phyloP scores from a whole-genome alignment of 2,797 vertebrate species.

The Fratercula arctica region DNA sequence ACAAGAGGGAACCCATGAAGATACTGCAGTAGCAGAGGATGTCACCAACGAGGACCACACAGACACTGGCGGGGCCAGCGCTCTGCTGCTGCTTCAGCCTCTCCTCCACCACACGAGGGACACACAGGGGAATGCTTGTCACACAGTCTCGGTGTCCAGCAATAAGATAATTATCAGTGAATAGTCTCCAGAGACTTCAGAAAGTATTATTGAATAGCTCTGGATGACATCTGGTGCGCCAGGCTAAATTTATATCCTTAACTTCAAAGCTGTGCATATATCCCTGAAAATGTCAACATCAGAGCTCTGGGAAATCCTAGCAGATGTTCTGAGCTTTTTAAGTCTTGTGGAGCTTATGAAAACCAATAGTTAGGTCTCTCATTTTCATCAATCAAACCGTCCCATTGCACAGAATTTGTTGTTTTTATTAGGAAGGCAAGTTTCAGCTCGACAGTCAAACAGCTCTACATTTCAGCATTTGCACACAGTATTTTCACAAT shows the following conservation, averaged over 20 bases:
- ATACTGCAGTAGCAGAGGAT: background rate
- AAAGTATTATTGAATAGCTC: background rate
- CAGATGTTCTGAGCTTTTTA: conserved; percentile 38
- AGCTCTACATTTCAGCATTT: background rate
- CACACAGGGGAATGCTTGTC: background rate
- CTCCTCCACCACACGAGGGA: background rate
- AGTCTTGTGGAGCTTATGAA: conserved; percentile 5
- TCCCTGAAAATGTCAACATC: conserved; percentile 24
- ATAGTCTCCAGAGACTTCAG: background rate
- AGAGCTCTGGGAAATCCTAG: conserved; percentile 7
- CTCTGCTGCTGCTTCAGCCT: background rate
- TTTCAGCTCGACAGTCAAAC: background rate
- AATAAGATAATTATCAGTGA: background rate
- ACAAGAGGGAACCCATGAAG: background rate
- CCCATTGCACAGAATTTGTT: background rate
- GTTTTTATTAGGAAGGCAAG: background rate
- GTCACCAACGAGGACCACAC: rapidly evolving
- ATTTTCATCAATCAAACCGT: background rate
- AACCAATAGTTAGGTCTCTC: background rate
- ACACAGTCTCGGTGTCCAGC: background rate
- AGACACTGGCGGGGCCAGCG: rapidly evolving
- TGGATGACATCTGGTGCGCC: conserved; percentile 7
- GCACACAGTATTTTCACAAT: background rate
- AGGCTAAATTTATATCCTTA: background rate
- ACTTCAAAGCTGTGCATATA: conserved; percentile 19